These are phyloP conservation scores for Nycticebus coucang DNA, from an alignment of 2,113 vertebrate species.

Conservation along the genomic window DNA sequence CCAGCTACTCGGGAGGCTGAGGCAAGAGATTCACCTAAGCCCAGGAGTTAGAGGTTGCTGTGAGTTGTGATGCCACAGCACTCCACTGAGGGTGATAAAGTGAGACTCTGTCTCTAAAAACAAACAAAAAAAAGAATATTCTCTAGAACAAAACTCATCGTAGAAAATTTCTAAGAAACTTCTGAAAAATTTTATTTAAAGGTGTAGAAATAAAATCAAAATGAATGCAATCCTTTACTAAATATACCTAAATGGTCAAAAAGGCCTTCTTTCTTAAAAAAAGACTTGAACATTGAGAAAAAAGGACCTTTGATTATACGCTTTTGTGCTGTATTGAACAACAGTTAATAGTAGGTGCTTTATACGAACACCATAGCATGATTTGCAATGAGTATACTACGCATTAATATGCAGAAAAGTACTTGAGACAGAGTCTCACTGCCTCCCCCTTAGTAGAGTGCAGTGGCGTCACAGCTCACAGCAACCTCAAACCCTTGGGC, in stretches of 20 bases:
- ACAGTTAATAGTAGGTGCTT: background rate
- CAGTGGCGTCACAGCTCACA: too few relatives aligned
- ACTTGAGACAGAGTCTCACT: too few relatives aligned
- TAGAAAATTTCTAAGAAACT: background rate
- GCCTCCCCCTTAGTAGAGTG: too few relatives aligned
- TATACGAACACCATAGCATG: background rate
- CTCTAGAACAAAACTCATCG: slow-evolving; percentile 10
- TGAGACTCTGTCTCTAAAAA: too few relatives aligned
- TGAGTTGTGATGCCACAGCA: too few relatives aligned
- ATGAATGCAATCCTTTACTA: background rate
- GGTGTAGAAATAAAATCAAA: background rate
- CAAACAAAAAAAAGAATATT: background rate
- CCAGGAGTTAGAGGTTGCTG: too few relatives aligned
- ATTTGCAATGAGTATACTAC: background rate
- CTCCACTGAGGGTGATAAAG: too few relatives aligned
- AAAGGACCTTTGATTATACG: background rate
- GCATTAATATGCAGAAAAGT: background rate
- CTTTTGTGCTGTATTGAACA: background rate
- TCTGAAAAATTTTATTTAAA: background rate
- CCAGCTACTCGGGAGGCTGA: too few relatives aligned
- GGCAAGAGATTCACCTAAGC: too few relatives aligned
- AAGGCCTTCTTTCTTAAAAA: background rate
- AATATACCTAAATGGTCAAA: background rate
- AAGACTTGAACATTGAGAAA: background rate
- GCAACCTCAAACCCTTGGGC: too few relatives aligned